Evolutionary conservation across 2,113 vertebrate species (phyloP).

Genomic region (Nothocercus nigrocapillus): DNA sequence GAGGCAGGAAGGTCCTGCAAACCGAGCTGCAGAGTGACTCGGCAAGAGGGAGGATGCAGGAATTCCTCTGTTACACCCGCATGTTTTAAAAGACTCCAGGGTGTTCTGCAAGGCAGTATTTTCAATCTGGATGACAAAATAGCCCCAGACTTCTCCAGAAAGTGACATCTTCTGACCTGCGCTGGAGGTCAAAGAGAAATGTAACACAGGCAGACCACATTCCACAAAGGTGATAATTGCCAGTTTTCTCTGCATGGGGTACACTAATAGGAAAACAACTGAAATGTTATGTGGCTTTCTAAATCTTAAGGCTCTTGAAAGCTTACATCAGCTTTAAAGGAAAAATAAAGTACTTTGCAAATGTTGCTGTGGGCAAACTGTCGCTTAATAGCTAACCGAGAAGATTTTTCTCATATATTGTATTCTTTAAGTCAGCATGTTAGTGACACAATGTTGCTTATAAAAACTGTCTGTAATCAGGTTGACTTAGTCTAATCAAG

Average conservation of each 20-base stretch:
- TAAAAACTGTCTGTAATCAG: conserved; percentile 10
- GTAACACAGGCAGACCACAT: conserved; percentile 82
- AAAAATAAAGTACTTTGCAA: neutral
- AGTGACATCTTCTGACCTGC: conserved; percentile 75
- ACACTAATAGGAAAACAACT: conserved; percentile 79
- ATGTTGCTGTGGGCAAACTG: neutral
- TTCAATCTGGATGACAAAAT: neutral
- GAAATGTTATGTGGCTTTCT: neutral
- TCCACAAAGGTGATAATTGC: conserved; percentile 87
- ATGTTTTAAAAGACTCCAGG: neutral
- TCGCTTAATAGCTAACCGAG: neutral
- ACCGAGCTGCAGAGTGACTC: neutral
- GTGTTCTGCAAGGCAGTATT: neutral
- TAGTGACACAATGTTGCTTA: neutral
- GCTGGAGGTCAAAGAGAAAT: conserved; percentile 83
- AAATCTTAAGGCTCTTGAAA: conserved; percentile 70
- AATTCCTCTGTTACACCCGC: neutral
- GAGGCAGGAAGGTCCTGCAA: neutral
- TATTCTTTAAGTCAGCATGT: neutral
- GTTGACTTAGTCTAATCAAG: neutral
- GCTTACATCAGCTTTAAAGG: conserved; percentile 55
- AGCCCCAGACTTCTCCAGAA: conserved; percentile 42
- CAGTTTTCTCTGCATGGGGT: conserved; percentile 80
- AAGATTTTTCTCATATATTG: conserved; percentile 13
- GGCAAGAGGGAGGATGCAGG: neutral